Evolutionary conservation across 2,797 vertebrate genomes (phyloP).

Genomic region (Pristis pectinata): DNA sequence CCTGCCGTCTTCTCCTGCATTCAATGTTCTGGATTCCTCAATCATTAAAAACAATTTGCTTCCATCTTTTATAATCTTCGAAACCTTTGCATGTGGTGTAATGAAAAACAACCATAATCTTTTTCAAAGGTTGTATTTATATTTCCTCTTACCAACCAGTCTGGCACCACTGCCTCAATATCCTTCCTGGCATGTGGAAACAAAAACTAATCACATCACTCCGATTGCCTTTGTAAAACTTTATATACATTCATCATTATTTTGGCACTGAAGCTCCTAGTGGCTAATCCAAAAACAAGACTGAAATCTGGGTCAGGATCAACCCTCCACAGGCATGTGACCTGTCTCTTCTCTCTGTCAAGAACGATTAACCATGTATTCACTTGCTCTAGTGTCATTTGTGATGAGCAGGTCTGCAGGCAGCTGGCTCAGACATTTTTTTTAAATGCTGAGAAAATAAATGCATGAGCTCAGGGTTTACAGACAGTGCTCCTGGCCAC

Average conservation of each 20-base stretch:
- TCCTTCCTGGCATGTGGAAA: not conserved
- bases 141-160: not conserved
- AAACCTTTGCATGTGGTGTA: not conserved
- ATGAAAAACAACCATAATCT: no score
- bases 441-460: not conserved
- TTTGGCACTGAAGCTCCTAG: not conserved
- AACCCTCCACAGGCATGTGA: not conserved
- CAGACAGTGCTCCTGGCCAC: not conserved
- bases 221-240: not conserved
- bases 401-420: not conserved
- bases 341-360: not conserved
- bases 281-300: not conserved
- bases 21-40: no score
- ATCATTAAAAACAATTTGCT: not conserved
- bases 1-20: no score
- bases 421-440: not conserved
- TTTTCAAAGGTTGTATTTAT: not conserved
- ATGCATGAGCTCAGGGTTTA: not conserved
- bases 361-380: not conserved
- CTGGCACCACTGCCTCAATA: not conserved
- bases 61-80: not conserved
- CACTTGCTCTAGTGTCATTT: not conserved
- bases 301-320: not conserved
- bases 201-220: not conserved
- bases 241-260: not conserved